Evolutionary conservation across 2,888 invertebrate genomes (phyloP), one percentile per base, ranked within the genome.

Genomic region (Drosophila meridionalis): DNA sequence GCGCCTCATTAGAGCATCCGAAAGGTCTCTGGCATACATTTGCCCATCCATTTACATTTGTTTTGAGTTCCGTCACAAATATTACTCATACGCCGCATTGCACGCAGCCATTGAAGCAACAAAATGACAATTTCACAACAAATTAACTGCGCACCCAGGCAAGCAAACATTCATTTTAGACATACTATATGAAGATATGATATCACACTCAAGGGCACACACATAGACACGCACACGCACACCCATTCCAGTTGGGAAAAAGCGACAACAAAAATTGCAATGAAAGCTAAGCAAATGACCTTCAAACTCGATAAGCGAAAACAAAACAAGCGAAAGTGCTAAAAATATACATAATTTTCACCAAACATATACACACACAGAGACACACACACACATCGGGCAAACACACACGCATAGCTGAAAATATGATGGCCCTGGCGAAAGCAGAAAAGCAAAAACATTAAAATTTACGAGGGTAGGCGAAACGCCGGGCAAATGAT

Each of bases 271-370:
- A 66, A 62, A 79, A 83, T 84, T 82, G 80, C 85, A 88, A 76
- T 73, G 80, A 77, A 74, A 80, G 73, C 80, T 55, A 71, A 85
- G 83, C 69, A 87, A 87, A 89, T 87, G 87, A 90, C 87, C 87
- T 87, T 87, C 90, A 90, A 90, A 87, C 87, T 82, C 86, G 90
- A 87, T 87, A 87, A 87, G 87, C 88, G 87, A 90, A 82, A 90
- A 85, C 88, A 87, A 88, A 83, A 87, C 86, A 89, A 89, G 83
- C 79, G 87, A 89, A 87, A 89, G 87, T 89, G 86, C 87, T 88
- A 80, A 86, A 90, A 87, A 87, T 88, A 90, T 82, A 81, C 87
- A 90, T 90, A 90, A 90, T 86, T 90, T 88, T 82, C 74, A 72
- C 74, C 72, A 67, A 57, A 72, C 69, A 68, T 48, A 67, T 57